Evolutionary conservation across 2,797 vertebrate genomes (phyloP).

Genomic region (Mormyrops attenuatus): DNA sequence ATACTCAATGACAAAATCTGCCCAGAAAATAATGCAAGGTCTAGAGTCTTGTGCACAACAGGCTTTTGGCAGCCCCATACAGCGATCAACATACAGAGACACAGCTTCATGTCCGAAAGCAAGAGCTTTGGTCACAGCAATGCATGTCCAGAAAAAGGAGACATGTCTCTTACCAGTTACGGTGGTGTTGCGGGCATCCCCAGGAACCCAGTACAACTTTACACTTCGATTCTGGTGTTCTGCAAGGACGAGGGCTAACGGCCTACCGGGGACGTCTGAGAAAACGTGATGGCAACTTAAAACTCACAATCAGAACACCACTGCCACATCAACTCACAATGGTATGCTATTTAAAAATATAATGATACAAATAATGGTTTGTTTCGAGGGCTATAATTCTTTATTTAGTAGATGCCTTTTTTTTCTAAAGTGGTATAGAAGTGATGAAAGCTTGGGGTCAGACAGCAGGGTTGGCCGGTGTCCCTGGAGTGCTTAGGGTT

Average conservation of each 20-base stretch:
- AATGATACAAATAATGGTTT: background rate
- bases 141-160: background rate
- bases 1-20: conserved; percentile 83
- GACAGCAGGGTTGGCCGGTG: background rate
- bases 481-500: background rate
- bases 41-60: conserved; percentile 7
- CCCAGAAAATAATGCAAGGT: conserved; percentile 4
- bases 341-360: background rate
- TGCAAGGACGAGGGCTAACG: conserved; percentile 62
- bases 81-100: background rate
- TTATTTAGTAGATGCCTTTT: background rate
- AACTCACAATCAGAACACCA: background rate
- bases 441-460: background rate
- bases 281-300: background rate
- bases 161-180: conserved; percentile 64
- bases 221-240: conserved; percentile 66
- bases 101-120: background rate
- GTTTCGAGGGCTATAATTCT: background rate
- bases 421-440: background rate
- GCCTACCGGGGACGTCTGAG: conserved; percentile 80
- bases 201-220: conserved; percentile 71
- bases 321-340: background rate
- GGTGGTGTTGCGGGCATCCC: conserved; percentile 74
- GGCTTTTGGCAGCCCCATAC: background rate
- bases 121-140: background rate